Evolutionary conservation across 2,113 vertebrate species (phyloP), one percentile per base, ranked within the genome.

Genomic region (Pteronura brasiliensis): DNA sequence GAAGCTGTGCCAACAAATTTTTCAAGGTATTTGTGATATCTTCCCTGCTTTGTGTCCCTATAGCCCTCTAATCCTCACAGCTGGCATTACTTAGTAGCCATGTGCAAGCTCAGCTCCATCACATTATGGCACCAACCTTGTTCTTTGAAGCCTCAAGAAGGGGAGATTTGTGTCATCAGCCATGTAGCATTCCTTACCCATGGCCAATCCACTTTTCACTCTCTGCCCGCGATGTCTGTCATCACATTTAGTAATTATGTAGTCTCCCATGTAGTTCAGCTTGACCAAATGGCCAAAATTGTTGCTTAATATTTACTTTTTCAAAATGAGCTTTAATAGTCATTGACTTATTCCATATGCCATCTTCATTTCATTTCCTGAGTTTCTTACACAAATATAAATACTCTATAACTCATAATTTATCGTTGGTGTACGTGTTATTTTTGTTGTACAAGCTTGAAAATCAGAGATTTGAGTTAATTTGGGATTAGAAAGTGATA

Each of bases 1-100:
- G 36, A 83, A 74, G 59, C 31, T 8, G n/a, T 25, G 65, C 83
- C 72, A 88, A 86, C 67, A 72, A 12, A 34, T 55, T 85, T 83
- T 77, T 91, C 36, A 93, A 96, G 82, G 34, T 69, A 52, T 93
- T 31, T 52, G 47, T 81, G 81, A 76, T 67, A 42, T 84, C 86
- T 21, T 90, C 61, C 34, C 72, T 39, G 21, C n/a, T 82, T 89
- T 1, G 4, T 0, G 31, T 83, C 80, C 72, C 77, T 11, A 2
- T 34, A 47, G 55, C 14, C 76, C 69, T 44, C 80, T 79, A 39
- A 83, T 11, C 34, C 57, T 65, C 76, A 84, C 81, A 88, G 92
- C 86, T 76, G 94, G 89, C 94, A 80, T 79, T n/a, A 29, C 81
- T 93, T 61, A 63, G 71, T 25, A 4, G 47, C n/a, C 69, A 47